phyloP scores from a whole-genome alignment of 2,888 invertebrate genomes.

The Hirtodrosophila alboralis region DNA sequence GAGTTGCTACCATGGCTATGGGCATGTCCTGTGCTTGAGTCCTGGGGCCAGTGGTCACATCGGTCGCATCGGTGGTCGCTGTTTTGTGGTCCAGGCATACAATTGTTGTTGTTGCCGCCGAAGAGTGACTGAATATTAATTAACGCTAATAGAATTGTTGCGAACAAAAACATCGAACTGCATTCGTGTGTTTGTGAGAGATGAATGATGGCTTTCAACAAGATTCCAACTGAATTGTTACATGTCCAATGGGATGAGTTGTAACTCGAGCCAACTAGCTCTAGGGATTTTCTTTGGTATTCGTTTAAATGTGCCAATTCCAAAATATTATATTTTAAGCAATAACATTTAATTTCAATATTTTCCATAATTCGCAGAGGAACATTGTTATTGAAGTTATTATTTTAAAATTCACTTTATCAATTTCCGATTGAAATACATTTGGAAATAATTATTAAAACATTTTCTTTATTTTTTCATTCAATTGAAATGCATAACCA shows the following conservation, averaged over 20 bases:
- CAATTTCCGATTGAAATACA: no score
- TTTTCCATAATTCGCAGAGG: no score
- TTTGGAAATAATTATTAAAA: no score
- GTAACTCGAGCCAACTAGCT: conserved; percentile 2
- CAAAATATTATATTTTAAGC: background rate
- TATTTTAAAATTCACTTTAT: no score
- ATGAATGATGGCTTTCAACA: conserved; percentile 59
- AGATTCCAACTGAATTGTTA: conserved; percentile 36
- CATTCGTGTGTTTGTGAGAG: conserved; percentile 41
- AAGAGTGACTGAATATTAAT: conserved; percentile 68
- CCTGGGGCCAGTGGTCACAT: conserved; percentile 35
- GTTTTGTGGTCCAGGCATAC: conserved; percentile 41
- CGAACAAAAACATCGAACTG: conserved; percentile 50
- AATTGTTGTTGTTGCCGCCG: conserved; percentile 39
- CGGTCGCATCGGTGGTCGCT: conserved; percentile 49
- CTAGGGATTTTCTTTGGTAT: background rate
- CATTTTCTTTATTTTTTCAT: no score
- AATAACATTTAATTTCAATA: no score
- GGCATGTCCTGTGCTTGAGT: conserved; percentile 44
- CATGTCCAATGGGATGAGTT: conserved; percentile 17
- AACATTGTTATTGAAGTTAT: no score
- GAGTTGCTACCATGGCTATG: conserved; percentile 35
- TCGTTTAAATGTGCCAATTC: background rate
- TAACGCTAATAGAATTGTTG: conserved; percentile 74
- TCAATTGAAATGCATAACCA: no score